A percentile compares a stretch with the other conserved stretches of the same genome.
phyloP scores from a whole-genome alignment of 2,113 vertebrate species.

The Clarias magur region DNA sequence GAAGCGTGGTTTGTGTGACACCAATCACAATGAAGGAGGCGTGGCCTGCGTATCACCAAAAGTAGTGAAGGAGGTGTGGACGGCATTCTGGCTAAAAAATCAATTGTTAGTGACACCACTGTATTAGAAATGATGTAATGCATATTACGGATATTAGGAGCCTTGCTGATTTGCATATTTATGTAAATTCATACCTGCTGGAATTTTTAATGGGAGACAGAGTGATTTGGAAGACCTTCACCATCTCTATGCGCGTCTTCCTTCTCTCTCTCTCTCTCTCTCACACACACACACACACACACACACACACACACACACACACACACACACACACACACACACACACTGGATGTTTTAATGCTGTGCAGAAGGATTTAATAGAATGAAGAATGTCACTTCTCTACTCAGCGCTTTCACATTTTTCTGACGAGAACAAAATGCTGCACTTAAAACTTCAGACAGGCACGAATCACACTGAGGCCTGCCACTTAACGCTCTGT shows the following conservation, averaged over 20 bases:
- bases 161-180: not conserved
- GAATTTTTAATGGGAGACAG: not conserved
- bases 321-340: constrained; percentile 7
- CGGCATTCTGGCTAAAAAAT: not conserved
- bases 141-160: not conserved
- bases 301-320: too few relatives aligned
- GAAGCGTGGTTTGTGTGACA: not conserved
- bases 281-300: not conserved
- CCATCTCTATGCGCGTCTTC: not conserved
- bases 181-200: not conserved
- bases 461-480: constrained; percentile 36
- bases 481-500: constrained; percentile 38
- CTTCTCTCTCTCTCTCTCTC: not conserved
- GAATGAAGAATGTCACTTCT: not conserved
- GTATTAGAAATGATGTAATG: not conserved
- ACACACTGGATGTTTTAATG: constrained; percentile 3
- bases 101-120: not conserved
- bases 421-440: constrained; percentile 31
- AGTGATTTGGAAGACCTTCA: not conserved
- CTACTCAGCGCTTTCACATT: not conserved
- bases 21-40: not conserved
- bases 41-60: not conserved
- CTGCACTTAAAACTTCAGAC: constrained; percentile 28
- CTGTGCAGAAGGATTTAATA: not conserved
- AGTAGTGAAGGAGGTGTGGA: not conserved